phyloP scores from a whole-genome alignment of 2,888 invertebrate species.

The Amphipoea oculea region DNA sequence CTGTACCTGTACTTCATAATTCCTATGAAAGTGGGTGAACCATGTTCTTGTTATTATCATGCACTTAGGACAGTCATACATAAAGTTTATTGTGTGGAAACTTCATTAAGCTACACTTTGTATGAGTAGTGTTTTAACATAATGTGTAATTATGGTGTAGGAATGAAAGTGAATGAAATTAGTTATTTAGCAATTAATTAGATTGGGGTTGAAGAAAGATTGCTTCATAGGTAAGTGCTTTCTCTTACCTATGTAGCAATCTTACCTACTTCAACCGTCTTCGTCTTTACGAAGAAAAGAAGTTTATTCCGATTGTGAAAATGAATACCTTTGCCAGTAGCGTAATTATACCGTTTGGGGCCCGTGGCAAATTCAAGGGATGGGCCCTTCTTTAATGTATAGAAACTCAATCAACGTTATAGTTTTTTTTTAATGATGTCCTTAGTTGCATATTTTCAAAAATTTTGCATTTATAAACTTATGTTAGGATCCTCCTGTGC shows the following conservation, averaged over 20 bases:
- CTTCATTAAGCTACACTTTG: conserved; percentile 43
- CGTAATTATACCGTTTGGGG: too few species aligned
- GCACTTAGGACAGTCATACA: conserved; percentile 32
- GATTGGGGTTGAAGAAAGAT: neutral
- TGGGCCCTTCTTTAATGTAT: too few species aligned
- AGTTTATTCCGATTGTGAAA: too few species aligned
- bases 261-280: neutral
- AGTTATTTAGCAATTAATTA: neutral
- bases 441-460: too few species aligned
- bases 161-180: conserved; percentile 31
- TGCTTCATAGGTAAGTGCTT: neutral
- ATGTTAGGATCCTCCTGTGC: too few species aligned
- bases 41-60: conserved; percentile 33
- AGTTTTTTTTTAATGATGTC: too few species aligned
- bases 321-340: too few species aligned
- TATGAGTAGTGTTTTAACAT: conserved; percentile 34
- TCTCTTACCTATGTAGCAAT: neutral
- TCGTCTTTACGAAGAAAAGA: too few species aligned
- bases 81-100: conserved; percentile 56
- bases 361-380: too few species aligned
- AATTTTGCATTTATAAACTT: too few species aligned
- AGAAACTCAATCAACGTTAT: too few species aligned
- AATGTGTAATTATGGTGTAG: conserved; percentile 35
- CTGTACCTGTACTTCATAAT: conserved; percentile 57
- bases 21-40: conserved; percentile 58